Conservation (phyloP, 2,797 vertebrate species). For the Halcyon leucocephala region DNA sequence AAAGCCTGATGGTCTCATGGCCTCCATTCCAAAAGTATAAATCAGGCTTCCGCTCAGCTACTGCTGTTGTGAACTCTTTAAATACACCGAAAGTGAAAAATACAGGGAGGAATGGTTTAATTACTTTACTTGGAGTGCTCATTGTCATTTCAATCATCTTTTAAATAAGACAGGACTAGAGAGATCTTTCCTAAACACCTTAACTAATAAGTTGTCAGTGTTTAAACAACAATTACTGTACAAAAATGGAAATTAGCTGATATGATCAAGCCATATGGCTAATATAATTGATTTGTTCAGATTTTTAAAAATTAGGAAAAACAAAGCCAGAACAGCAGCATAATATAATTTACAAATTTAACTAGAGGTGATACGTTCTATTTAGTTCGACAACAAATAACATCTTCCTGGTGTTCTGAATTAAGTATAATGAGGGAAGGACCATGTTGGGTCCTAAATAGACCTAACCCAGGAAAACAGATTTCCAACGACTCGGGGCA, state of each 20-base stretch:
- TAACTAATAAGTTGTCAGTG: constrained; percentile 72
- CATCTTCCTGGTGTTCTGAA: constrained; percentile 9
- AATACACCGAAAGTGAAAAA: constrained; percentile 8
- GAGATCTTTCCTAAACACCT: constrained; percentile 69
- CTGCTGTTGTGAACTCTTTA: background rate
- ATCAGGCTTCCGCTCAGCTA: constrained; percentile 11
- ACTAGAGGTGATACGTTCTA: constrained; percentile 37
- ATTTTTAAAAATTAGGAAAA: constrained; percentile 68
- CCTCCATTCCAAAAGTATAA: constrained; percentile 27
- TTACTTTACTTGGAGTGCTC: constrained; percentile 35
- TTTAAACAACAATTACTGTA: constrained; percentile 75
- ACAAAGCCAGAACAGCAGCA: constrained; percentile 49
- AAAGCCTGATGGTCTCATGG: constrained; percentile 13
- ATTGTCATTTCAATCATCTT: constrained; percentile 67
- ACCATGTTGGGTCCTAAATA: background rate
- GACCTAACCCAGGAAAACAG: background rate
- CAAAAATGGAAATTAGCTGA: constrained; percentile 73
- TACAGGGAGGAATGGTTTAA: background rate
- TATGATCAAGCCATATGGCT: constrained; percentile 77
- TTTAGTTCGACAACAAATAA: constrained; percentile 55
- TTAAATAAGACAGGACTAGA: constrained; percentile 37
- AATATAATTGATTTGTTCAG: constrained; percentile 76
- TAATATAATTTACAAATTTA: constrained; percentile 69
- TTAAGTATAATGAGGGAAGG: background rate
- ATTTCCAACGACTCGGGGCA: background rate